These are phyloP conservation scores for Tolmerus cingulatus DNA, from an alignment of 2,888 invertebrate species.

Conservation along the genomic window DNA sequence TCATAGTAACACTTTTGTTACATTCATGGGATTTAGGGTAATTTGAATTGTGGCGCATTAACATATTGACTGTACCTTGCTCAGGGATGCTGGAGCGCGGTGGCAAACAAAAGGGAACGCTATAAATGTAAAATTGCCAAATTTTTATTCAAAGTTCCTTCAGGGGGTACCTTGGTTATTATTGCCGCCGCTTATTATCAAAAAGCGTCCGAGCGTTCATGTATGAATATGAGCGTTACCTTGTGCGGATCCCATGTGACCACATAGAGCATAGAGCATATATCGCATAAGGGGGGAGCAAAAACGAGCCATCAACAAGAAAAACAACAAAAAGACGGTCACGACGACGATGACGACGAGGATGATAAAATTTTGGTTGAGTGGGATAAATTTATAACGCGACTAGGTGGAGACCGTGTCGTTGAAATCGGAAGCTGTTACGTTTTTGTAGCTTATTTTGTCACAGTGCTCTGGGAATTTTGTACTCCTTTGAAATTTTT, in stretches of 20 bases:
- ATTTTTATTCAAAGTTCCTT: constrained; percentile 43
- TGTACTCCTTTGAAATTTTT: not conserved
- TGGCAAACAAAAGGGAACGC: not conserved
- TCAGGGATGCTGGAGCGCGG: not conserved
- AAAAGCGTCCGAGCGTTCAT: constrained; percentile 54
- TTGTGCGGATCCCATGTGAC: constrained; percentile 30
- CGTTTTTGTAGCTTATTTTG: constrained; percentile 8
- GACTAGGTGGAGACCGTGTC: not conserved
- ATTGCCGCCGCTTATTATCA: constrained; percentile 52
- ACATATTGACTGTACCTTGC: not conserved
- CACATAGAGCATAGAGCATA: not conserved
- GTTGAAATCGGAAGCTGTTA: not conserved
- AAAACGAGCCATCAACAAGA: constrained; percentile 29
- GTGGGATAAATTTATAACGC: constrained; percentile 15
- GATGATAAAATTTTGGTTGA: constrained; percentile 10
- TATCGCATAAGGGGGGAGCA: not conserved
- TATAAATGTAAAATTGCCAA: constrained; percentile 37
- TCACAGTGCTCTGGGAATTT: not conserved
- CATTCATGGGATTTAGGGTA: not conserved
- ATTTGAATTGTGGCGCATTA: not conserved
- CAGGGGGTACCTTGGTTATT: constrained; percentile 43
- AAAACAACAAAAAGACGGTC: not conserved
- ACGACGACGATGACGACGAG: not conserved
- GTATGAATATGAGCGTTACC: constrained; percentile 51
- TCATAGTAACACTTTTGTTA: not conserved